phyloP scores from a whole-genome alignment of 2,113 vertebrate species.

The Scortum barcoo region DNA sequence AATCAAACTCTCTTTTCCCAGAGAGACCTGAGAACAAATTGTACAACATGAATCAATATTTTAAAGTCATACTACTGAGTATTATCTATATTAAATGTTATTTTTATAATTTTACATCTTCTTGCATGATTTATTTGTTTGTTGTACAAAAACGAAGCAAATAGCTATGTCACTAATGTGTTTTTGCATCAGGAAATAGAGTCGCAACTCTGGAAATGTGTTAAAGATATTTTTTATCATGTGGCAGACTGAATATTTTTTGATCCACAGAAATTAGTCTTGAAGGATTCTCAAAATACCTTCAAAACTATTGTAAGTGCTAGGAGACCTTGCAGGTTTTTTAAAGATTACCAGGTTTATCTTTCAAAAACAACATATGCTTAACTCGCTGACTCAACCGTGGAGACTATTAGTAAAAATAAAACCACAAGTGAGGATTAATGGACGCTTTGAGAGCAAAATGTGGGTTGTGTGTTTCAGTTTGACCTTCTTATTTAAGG shows the following conservation, averaged over 20 bases:
- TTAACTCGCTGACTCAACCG: background rate
- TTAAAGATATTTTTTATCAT: background rate
- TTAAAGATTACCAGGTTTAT: background rate
- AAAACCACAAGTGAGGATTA: background rate
- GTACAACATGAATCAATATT: background rate
- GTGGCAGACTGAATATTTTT: background rate
- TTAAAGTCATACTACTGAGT: background rate
- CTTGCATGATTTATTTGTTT: background rate
- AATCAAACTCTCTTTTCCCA: background rate
- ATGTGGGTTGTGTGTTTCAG: background rate
- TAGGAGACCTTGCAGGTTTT: background rate
- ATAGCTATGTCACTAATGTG: background rate
- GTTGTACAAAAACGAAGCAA: background rate
- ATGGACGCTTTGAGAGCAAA: background rate
- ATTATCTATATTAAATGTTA: background rate
- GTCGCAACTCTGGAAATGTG: background rate
- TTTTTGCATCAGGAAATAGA: background rate
- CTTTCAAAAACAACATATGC: background rate
- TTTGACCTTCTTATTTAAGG: background rate
- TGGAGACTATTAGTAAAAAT: background rate
- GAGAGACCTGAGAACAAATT: background rate
- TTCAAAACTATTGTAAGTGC: background rate
- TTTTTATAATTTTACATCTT: background rate
- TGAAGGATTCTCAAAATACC: background rate
- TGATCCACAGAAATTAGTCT: background rate